phyloP scores from a whole-genome alignment of 2,888 invertebrate species.

The Acanthacorydalis orientalis region DNA sequence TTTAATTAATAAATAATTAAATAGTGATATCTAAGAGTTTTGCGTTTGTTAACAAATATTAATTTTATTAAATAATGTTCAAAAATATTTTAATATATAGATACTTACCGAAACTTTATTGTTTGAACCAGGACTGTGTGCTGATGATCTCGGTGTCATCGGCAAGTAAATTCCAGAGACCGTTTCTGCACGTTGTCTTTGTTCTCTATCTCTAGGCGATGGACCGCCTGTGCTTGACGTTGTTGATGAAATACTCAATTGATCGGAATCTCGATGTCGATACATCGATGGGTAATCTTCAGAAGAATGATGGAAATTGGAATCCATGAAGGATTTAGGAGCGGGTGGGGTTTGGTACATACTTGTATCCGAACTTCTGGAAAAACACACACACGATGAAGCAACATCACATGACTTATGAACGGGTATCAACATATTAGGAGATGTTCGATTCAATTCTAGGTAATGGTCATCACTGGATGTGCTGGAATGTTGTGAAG shows the following conservation, averaged over 20 bases:
- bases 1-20: too few species aligned
- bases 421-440: too few species aligned
- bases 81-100: background rate
- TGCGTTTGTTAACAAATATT: too few species aligned
- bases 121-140: conserved; percentile 38
- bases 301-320: conserved; percentile 29
- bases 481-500: too few species aligned
- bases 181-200: conserved; percentile 30
- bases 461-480: too few species aligned
- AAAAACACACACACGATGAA: conserved; percentile 12
- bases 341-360: conserved; percentile 36
- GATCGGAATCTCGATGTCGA: conserved; percentile 36
- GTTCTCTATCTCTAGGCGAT: conserved; percentile 24
- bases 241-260: conserved; percentile 41
- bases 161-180: conserved; percentile 35
- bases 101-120: conserved; percentile 43
- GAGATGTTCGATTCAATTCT: too few species aligned
- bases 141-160: conserved; percentile 31
- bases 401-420: conserved; percentile 3
- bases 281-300: conserved; percentile 34
- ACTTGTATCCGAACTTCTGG: conserved; percentile 39
- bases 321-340: conserved; percentile 36
- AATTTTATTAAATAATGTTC: too few species aligned
- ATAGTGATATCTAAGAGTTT: too few species aligned
- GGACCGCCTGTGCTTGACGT: conserved; percentile 40